Evolutionary conservation across 2,797 vertebrate genomes (phyloP).

Genomic region (Muscicapa striata): DNA sequence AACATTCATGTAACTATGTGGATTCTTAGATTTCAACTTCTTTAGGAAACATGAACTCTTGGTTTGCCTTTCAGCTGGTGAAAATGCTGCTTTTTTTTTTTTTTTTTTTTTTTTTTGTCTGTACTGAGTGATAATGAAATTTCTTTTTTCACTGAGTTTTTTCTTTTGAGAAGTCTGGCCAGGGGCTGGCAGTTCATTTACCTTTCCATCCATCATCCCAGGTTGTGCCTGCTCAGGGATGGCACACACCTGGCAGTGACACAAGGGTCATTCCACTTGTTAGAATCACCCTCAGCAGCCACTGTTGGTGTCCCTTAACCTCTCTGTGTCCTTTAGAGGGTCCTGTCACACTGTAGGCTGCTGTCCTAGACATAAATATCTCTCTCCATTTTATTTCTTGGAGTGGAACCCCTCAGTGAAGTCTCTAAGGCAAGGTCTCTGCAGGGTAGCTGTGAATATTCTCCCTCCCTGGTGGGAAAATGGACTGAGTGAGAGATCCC

Average conservation of each 20-base stretch:
- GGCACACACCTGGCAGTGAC: background rate
- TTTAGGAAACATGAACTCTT: background rate
- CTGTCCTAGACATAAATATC: background rate
- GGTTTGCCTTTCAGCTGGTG: background rate
- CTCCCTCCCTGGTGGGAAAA: background rate
- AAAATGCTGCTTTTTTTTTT: background rate
- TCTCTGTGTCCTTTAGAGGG: background rate
- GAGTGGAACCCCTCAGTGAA: background rate
- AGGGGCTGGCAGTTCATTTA: background rate
- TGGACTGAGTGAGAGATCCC: background rate
- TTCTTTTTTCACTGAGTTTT: background rate
- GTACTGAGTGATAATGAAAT: background rate
- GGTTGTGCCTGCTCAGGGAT: fast-evolving
- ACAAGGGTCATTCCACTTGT: background rate
- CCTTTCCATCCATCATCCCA: background rate
- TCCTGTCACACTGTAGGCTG: background rate
- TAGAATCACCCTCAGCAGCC: background rate
- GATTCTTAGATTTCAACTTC: background rate
- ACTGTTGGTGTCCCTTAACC: fast-evolving
- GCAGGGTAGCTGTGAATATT: background rate
- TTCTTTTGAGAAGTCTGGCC: background rate
- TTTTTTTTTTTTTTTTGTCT: background rate
- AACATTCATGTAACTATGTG: background rate
- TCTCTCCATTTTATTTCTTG: background rate
- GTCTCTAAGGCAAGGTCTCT: background rate